phyloP scores from a whole-genome alignment of 23 tunicate species.

The Botrylloides violaceus region DNA sequence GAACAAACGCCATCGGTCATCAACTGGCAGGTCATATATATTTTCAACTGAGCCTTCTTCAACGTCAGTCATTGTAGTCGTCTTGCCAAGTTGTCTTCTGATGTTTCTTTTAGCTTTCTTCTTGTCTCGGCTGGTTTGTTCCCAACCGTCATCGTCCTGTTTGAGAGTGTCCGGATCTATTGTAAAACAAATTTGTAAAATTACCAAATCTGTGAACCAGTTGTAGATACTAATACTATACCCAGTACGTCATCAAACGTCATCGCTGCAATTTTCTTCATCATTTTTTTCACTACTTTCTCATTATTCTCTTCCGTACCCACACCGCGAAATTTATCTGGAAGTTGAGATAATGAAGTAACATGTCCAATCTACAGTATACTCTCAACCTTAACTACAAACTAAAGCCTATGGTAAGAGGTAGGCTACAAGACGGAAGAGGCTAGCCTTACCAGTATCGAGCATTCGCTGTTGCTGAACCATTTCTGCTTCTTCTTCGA shows the following conservation, averaged over 20 bases:
- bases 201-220: background rate
- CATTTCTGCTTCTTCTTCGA: slow-evolving; percentile 51
- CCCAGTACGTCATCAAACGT: slow-evolving; percentile 1
- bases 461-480: slow-evolving; percentile 60
- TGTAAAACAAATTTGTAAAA: background rate
- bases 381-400: too few relatives aligned
- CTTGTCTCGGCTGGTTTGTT: slow-evolving; percentile 3
- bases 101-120: slow-evolving; percentile 21
- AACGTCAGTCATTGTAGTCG: slow-evolving; percentile 24
- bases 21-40: slow-evolving; percentile 7
- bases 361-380: too few relatives aligned
- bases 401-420: too few relatives aligned
- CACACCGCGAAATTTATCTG: slow-evolving; percentile 1
- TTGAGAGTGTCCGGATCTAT: background rate
- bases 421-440: too few relatives aligned
- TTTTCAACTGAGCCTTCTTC: slow-evolving; percentile 24
- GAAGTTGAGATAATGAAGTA: background rate
- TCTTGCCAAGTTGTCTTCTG: slow-evolving; percentile 30
- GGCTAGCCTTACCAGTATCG: slow-evolving; percentile 12
- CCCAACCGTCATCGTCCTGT: slow-evolving; percentile 34
- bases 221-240: too few relatives aligned
- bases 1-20: slow-evolving; percentile 45
- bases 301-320: background rate
- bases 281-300: background rate
- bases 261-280: slow-evolving; percentile 13